Conservation (phyloP, 2,888 invertebrate species). For the Melipona beecheii region DNA sequence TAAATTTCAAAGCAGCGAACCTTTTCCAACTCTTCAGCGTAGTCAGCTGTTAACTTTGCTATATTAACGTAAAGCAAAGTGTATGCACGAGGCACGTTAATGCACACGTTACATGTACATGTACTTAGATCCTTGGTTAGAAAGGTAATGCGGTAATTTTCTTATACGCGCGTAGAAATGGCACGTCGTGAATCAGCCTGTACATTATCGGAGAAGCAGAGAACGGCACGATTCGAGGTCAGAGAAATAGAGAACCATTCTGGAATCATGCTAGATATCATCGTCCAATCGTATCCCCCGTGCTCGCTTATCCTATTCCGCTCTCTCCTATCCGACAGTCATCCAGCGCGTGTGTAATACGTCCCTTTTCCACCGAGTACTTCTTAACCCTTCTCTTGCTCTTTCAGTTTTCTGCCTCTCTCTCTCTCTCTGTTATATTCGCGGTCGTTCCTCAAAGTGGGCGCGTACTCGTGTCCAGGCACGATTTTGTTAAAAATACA, state of each 20-base stretch:
- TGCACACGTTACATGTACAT: no score
- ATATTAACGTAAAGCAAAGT: no score
- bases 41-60: no score
- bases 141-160: no score
- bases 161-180: no score
- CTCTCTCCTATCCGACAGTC: constrained; percentile 72
- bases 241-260: constrained; percentile 68
- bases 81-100: no score
- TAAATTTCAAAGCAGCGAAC: no score
- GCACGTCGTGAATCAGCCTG: constrained; percentile 10
- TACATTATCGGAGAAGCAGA: constrained; percentile 54
- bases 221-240: constrained; percentile 33
- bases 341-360: constrained; percentile 75
- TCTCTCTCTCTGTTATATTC: constrained; percentile 8
- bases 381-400: not conserved
- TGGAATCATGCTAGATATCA: constrained; percentile 75
- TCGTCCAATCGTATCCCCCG: constrained; percentile 72
- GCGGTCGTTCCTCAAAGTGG: constrained; percentile 45
- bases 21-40: no score
- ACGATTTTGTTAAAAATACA: constrained; percentile 59
- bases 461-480: constrained; percentile 37
- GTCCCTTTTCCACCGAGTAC: constrained; percentile 16
- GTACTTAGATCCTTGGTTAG: no score
- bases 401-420: not conserved
- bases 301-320: constrained; percentile 74